Base-by-base conservation (phyloP, 1,140 invertebrate genomes). In the Drosophila insularis region DNA sequence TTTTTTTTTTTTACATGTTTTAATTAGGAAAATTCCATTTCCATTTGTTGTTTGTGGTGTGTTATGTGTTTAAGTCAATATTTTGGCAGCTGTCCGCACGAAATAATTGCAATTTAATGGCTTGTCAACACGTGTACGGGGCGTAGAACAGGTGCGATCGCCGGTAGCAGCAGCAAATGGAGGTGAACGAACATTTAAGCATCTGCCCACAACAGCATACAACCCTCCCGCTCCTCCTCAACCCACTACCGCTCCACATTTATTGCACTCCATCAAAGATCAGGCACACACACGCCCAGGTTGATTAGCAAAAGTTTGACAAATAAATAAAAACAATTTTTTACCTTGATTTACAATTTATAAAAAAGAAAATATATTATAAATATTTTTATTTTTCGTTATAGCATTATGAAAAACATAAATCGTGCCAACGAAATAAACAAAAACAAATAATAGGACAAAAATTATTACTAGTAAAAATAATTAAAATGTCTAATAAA, bases 91-190 rank as follows among this genome's bases (percentile, higher is more conserved):
- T 82, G 80, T 54, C 27, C 46, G 19, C 32, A 46, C 61, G 35
- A 55, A 55, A 71, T 82, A 81, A 82, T 82, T 81, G 79, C 35
- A 71, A 81, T 78, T 82, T 81, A 81, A 82, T 74, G 58, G 77
- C 64, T 71, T 81, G 74, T 78, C 71, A 82, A 75, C 78, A 78
- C 55, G 27, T 58, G 23, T 56, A 27, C 4, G 27, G n/a, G 54
- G 54, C 23, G 27, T 10, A 37, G 35, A 60, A 13, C 32, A 17
- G 19, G 59, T 40, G 37, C 59, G 59, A 46, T 63, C 39, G 60
- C 19, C 11, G 11, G 35, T 50, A 27, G 27, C 54, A 32, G 50
- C 11, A n/a, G 0, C 35, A 11, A 21, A 8, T 50, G 43, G 43
- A 53, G 55, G 55, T 58, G 17, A 58, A 58, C 32, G 55, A 58